Percentiles rank a stretch among this genome's conserved stretches.
These are phyloP conservation scores for Temnothorax curvispinosus DNA, from an alignment of 1,140 invertebrate genomes.

Conservation along the genomic window DNA sequence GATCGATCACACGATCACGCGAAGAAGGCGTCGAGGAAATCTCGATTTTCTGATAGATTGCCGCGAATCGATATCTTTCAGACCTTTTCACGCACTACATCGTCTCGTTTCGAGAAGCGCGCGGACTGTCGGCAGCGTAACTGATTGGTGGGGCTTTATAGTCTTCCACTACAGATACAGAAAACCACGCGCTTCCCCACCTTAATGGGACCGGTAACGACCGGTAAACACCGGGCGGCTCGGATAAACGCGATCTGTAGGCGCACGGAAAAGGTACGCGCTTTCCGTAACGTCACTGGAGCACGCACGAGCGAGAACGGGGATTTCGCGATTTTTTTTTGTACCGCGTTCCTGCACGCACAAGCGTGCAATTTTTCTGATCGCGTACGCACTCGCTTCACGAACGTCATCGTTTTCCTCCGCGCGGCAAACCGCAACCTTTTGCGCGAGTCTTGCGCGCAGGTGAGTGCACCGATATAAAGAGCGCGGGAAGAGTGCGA, in stretches of 20 bases:
- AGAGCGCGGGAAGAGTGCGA: background rate
- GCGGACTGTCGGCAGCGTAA: conserved; percentile 63
- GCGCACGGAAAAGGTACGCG: background rate
- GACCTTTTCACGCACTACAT: conserved; percentile 57
- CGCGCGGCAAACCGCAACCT: background rate
- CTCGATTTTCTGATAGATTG: background rate
- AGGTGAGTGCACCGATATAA: background rate
- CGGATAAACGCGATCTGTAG: conserved; percentile 4
- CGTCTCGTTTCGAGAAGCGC: conserved; percentile 57
- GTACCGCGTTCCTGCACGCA: background rate
- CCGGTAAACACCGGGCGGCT: background rate
- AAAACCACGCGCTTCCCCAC: conserved; percentile 55
- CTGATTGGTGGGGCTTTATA: conserved; percentile 76
- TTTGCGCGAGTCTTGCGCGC: background rate
- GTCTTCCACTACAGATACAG: conserved; percentile 51
- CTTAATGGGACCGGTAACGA: background rate
- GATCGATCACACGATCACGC: no score
- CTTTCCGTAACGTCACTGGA: conserved; percentile 68
- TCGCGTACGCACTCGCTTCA: background rate
- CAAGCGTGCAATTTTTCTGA: background rate
- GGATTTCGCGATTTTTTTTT: conserved; percentile 48
- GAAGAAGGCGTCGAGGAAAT: background rate
- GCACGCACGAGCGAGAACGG: conserved; percentile 40
- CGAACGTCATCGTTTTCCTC: conserved; percentile 25
- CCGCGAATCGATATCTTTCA: conserved; percentile 48